Base-by-base conservation (phyloP, 2,113 vertebrate genomes). In the Excalfactoria chinensis region DNA sequence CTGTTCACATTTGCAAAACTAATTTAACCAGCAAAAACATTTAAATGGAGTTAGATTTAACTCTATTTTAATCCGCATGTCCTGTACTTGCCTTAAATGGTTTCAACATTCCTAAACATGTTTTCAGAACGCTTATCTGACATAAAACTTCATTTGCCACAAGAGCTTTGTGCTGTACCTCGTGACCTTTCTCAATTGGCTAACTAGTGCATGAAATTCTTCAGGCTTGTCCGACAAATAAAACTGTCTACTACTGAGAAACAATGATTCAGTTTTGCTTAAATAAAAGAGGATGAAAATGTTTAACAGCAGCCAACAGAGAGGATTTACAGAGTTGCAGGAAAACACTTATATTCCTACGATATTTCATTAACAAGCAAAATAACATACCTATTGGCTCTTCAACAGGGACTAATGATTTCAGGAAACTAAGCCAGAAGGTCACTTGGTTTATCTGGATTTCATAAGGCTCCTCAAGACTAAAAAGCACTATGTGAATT, bases 371-470 rank as follows among this genome's bases (percentile, higher is more conserved):
- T 59, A 32, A n/a, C 4, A 44, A 25, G 56, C 13, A 37, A 22
- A 41, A 40, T 0, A 11, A 34, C 98, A 96, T 95, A 99, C 99
- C 98, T 89, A 99, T 98, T 90, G 97, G 97, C 44, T 99, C 98
- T 95, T 99, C 98, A 4, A 98, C 98, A 15, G 98, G 98, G 16
- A 98, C 98, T 66, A 99, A 96, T 1, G 99, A 98, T 93, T 99
- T 99, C 89, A 99, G 97, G 94, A 98, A 98, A 97, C 98, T 99
- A 60, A 99, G 98, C 99, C 99, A 99, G 97, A 99, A 99, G 93
- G 98, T 99, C 97, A 99, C 97, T 98, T 99, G 99, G 74, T 98
- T 98, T 94, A 99, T 97, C 90, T 99, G 99, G 73, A 98, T 99
- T 96, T 99, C 99, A 12, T 99, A 99, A 46, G 99, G 98, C 85